Percentiles rank a stretch among this genome's conserved stretches.
These are phyloP conservation scores for Verasper variegatus DNA, from an alignment of 2,113 vertebrate genomes.

Conservation along the genomic window DNA sequence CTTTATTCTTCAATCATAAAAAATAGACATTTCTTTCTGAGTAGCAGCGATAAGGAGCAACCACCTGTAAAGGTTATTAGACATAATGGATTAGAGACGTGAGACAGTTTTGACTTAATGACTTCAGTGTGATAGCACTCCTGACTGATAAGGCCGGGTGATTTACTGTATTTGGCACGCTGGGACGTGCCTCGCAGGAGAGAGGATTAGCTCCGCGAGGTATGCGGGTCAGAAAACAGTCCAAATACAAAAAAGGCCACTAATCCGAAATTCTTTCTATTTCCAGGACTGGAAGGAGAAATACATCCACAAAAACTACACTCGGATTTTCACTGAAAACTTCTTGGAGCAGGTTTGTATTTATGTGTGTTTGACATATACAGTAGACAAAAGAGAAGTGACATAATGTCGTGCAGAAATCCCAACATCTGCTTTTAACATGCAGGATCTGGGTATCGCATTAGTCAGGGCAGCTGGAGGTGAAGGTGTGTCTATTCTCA, in stretches of 20 bases:
- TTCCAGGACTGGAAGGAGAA: constrained; percentile 96
- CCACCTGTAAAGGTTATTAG: constrained; percentile 49
- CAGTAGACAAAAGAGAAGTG: constrained; percentile 10
- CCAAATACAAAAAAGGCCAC: constrained; percentile 16
- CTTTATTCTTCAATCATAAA: constrained; percentile 24
- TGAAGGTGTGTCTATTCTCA: constrained; percentile 44
- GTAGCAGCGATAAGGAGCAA: constrained; percentile 43
- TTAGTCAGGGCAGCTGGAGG: constrained; percentile 22
- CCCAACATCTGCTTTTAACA: constrained; percentile 61
- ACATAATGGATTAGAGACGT: constrained; percentile 27
- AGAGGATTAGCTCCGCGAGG: constrained; percentile 49
- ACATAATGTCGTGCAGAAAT: constrained; percentile 26
- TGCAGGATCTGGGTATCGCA: constrained; percentile 13
- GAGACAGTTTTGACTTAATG: constrained; percentile 26
- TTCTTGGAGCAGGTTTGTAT: constrained; percentile 89
- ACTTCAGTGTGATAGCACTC: constrained; percentile 35
- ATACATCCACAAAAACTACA: constrained; percentile 95
- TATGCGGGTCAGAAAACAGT: constrained; percentile 56
- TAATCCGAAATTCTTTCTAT: constrained; percentile 38
- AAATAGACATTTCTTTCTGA: constrained; percentile 1
- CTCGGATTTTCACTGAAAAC: constrained; percentile 95
- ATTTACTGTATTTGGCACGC: constrained; percentile 30
- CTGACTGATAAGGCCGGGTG: constrained; percentile 38
- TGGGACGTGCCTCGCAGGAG: constrained; percentile 24
- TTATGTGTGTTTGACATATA: background rate